Percentiles rank a stretch among this genome's conserved stretches.
Conservation (phyloP, 2,113 vertebrate species). For the Sterna hirundo region DNA sequence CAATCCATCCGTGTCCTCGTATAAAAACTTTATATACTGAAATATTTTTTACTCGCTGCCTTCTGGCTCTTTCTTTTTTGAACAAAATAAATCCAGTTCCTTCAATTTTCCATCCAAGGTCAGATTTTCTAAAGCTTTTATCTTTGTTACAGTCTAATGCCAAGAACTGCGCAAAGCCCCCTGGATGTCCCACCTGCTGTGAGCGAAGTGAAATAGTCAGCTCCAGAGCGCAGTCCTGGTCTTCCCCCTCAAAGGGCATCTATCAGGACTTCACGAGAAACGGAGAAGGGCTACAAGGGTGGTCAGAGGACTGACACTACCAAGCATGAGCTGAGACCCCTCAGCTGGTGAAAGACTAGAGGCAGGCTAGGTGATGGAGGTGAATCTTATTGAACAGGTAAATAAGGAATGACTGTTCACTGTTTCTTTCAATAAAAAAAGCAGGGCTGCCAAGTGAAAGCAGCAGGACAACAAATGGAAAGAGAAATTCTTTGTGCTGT, state of each 20-base stretch:
- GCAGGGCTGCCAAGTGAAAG: not conserved
- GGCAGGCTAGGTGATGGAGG: not conserved
- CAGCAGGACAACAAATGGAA: not conserved
- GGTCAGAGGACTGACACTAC: not conserved
- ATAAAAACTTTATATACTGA: not conserved
- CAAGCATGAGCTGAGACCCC: not conserved
- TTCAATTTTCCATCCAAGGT: slow-evolving; percentile 13
- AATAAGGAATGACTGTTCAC: not conserved
- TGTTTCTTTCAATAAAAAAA: not conserved
- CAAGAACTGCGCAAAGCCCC: accelerated
- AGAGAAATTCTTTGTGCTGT: not conserved
- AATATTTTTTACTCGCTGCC: not conserved
- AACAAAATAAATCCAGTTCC: not conserved
- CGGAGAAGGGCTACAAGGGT: not conserved
- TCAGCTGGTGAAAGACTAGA: not conserved
- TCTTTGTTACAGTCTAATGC: not conserved
- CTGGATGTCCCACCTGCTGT: not conserved
- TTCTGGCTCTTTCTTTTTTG: not conserved
- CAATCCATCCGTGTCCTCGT: not conserved
- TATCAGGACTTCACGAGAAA: not conserved
- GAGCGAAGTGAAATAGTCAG: not conserved
- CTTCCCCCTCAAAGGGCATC: not conserved
- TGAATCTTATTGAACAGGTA: not conserved
- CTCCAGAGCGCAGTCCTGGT: not conserved
- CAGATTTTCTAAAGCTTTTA: not conserved